Evolutionary conservation across 92 coral and sea anemone genomes (phyloP), one percentile per base, ranked within the genome.

Genomic region (Epizoanthus fatuus): DNA sequence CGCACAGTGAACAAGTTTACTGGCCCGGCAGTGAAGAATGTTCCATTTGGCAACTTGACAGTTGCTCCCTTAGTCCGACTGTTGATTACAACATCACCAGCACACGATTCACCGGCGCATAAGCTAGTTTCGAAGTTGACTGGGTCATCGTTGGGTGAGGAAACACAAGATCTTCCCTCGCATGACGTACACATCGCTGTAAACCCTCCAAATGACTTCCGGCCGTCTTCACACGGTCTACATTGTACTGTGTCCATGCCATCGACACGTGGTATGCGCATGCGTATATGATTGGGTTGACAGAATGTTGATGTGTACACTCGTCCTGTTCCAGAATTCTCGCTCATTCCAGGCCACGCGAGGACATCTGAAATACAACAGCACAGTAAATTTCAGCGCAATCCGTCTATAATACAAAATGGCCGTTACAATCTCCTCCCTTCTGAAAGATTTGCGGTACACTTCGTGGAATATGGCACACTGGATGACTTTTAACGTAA

Each of bases 261-360:
- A 4, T 88, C 90, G 15, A 91, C 72, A 4, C 83, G 77, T 52
- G 93, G 92, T 4, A 78, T 49, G 64, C 92, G 91, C 4, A 74
- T 72, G 17, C 99, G 94, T 32, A 85, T 81, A 56, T 81, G 91
- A 76, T 97, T 89, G 5, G 90, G 82, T 32, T 91, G 95, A 73
- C 99, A 97, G 77, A 92, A 90, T n/a, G 94, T 91, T 29, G 94
- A 69, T 63, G 80, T 64, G 78, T 95, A 97, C 10, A 97, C 92
- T 37, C 98, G 95, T 20, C 98, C 99, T 15, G 99, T 93, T 10
- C 99, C 99, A 11, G 84, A 38, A 4, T 74, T 65, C 67, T 93
- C 98, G 37, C 90, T 86, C 56, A 84, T 84, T 17, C 85, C 95
- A 20, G 99, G 98, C 97, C 98, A 97, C 3, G 99, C 90, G 76